Base-by-base conservation (phyloP, 2,888 invertebrate species). In the Hydrotaea diabolus region DNA sequence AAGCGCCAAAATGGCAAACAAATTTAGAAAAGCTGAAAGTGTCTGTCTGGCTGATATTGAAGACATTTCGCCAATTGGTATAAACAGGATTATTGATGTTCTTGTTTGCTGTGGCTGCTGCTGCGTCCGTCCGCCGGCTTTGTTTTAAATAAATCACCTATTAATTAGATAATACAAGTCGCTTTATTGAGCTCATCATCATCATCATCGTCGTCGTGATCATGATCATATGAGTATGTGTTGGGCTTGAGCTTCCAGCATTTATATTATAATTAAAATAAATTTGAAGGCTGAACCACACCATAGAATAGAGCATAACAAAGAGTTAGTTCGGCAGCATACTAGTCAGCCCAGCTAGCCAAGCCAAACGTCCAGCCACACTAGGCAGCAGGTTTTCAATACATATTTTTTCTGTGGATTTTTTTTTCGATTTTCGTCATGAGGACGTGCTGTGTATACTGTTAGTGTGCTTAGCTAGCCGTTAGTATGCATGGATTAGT, bases 281-380 rank as follows among this genome's bases (percentile, higher is more conserved):
- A 31, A 74, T 43, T 77, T 80, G 77, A 83, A 83, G 83, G 83
- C 73, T 77, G 71, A 73, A 59, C 66, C 66, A 21, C 57, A 80
- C 26, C 57, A 57, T 59, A 76, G 57, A 66, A 77, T 46, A 31
- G 21, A 66, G 21, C 66, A 66, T 66, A 66, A 66, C 43, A 19
- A 19, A 36, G n/a, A 9, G 62, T 5, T 31, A 31, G 62, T 1
- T 15, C 23, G 15, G 31, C 23, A 62, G 23, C 23, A 23, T 15
- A 17, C 17, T 8, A 19, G 55, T n/a, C n/a, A n/a, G 1, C 11
- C 57, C 13, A 31, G 31, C 7, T 7, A 31, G 23, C 21, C 57
- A n/a, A 57, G 9, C 21, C 9, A 9, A 7, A 21, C 3, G 9
- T 7, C 3, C 23, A 57, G 23, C 19, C 2, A 19, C 57, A 57